Conservation (phyloP, 2,888 invertebrate genomes). For the Carpatolechia fugitivella region DNA sequence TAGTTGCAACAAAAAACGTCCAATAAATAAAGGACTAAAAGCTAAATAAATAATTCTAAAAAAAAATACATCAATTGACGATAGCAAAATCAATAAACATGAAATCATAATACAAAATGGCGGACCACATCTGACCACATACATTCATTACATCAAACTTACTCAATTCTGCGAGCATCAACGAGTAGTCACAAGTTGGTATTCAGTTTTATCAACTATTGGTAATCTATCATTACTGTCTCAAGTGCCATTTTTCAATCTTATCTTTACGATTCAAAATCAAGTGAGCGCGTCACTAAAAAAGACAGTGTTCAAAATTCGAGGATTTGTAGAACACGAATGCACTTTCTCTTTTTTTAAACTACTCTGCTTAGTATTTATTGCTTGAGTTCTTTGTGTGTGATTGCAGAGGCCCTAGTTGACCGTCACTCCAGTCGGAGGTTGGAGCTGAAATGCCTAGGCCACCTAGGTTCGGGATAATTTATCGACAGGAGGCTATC, state of each 20-base stretch:
- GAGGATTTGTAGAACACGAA: neutral
- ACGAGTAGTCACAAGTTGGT: neutral
- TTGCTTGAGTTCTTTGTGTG: neutral
- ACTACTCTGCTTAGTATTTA: neutral
- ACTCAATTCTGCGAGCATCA: neutral
- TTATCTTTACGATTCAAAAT: neutral
- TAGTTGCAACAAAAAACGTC: too few relatives aligned
- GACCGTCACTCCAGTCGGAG: too few relatives aligned
- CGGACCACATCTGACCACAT: neutral
- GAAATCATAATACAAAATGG: neutral
- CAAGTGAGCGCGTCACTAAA: neutral
- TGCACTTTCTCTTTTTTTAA: neutral
- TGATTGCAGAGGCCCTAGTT: neutral
- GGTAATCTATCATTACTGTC: neutral
- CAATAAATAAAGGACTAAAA: too few relatives aligned
- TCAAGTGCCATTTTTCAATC: neutral
- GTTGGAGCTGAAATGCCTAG: neutral
- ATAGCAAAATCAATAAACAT: too few relatives aligned
- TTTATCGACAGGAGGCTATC: slow-evolving; percentile 31
- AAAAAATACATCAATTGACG: neutral
- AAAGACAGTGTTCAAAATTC: neutral
- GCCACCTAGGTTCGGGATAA: slow-evolving; percentile 9
- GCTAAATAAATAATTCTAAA: too few relatives aligned
- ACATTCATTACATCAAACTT: slow-evolving; percentile 3
- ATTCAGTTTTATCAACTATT: neutral